phyloP scores from a whole-genome alignment of 2,113 vertebrate genomes.

The Aviceda subcristata region DNA sequence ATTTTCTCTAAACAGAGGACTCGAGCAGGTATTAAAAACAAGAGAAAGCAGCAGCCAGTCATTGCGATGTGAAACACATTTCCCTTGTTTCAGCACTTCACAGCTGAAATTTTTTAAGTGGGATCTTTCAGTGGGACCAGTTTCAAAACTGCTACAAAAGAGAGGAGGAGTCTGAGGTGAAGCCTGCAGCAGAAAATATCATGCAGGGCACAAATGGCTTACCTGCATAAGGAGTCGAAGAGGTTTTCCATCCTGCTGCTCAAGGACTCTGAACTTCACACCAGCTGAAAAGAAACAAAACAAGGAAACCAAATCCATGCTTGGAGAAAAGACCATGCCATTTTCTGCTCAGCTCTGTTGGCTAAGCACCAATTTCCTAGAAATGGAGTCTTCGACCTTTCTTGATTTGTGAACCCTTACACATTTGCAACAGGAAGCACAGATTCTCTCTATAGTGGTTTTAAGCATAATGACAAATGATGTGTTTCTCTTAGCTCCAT shows the following conservation, averaged over 20 bases:
- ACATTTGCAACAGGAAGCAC: not conserved
- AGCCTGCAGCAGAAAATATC: not conserved
- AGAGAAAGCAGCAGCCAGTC: not conserved
- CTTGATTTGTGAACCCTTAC: not conserved
- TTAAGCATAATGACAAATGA: not conserved
- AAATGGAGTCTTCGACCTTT: not conserved
- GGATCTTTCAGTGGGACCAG: not conserved
- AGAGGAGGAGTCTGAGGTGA: not conserved
- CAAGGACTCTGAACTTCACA: constrained; percentile 90
- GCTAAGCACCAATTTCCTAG: not conserved
- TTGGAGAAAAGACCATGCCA: not conserved
- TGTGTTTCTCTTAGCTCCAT: not conserved
- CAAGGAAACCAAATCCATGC: not conserved
- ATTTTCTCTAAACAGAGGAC: not conserved
- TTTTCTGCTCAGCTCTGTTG: not conserved
- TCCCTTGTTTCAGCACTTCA: not conserved
- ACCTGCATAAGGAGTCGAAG: constrained; percentile 96
- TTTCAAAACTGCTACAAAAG: not conserved
- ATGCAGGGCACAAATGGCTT: not conserved
- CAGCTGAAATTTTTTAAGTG: not conserved
- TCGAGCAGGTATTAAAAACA: not conserved
- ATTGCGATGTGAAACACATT: fast-evolving
- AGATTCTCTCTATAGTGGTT: not conserved
- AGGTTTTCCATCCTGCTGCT: constrained; percentile 82
- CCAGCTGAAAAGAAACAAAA: constrained; percentile 79